Evolutionary conservation across 2,888 invertebrate genomes (phyloP), one percentile per base, ranked within the genome.

Genomic region (Dermolepida albohirtum): DNA sequence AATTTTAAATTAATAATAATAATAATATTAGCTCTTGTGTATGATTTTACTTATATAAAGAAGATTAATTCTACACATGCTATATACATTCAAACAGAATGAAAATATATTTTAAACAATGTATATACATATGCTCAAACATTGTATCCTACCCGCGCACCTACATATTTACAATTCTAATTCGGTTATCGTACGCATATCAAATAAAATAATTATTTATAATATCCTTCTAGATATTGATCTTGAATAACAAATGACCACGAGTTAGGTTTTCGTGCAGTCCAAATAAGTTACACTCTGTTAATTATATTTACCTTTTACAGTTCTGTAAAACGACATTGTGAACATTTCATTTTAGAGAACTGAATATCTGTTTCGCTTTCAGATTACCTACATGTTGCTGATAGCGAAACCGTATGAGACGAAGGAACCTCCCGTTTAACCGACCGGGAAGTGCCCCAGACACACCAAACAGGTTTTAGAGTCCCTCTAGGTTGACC

Each of bases 391-490:
- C 59, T 47, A 43, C 47, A 39, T 16, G 27, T 50, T 64, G 64
- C 51, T 40, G 50, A 51, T 51, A 50, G 52, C 64, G 40, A 50
- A 64, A 39, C 51, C 43, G 50, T 43, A 52, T 41, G 40, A 43
- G 40, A 22, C 64, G 40, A 40, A 40, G 51, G 50, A 64, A 40
- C 51, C 64, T 52, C 51, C 50, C 47, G 59, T 47, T 40, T n/a
- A 52, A 14, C 41, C 47, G 55, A 67, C 62, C 62, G 69, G 69
- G 66, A 67, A 69, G 64, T 66, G 50, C 59, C 62, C 55, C 66
- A 69, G 69, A 69, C 66, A 44, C 27, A 64, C 49, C 39, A 69
- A 70, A 70, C 70, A 63, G 68, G 70, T 70, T 70, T 70, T 27
- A 51, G 50, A 51, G 64, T 44, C 63, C 68, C 65, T 62, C 55